phyloP scores from a whole-genome alignment of 2,888 invertebrate species.

The Tipula lateralis region DNA sequence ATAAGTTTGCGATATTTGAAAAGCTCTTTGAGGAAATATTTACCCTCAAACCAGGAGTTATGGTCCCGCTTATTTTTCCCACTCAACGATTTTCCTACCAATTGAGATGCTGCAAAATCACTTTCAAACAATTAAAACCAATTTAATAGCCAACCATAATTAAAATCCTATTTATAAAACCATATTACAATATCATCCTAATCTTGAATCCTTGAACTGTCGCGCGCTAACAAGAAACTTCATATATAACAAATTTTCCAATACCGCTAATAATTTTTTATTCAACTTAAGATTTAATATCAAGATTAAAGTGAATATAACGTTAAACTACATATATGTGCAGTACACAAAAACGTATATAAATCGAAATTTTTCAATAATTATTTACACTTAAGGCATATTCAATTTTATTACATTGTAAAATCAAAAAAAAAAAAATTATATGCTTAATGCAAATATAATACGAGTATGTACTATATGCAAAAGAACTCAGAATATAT shows the following conservation, averaged over 20 bases:
- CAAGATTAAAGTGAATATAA: background rate
- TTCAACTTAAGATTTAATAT: background rate
- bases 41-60: too few species aligned
- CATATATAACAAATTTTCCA: background rate
- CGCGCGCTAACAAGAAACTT: background rate
- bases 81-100: too few species aligned
- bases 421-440: background rate
- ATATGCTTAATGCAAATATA: background rate
- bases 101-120: too few species aligned
- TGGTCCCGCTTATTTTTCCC: too few species aligned
- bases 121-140: background rate
- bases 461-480: too few species aligned
- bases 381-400: constrained; percentile 19
- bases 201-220: background rate
- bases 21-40: too few species aligned
- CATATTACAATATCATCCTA: background rate
- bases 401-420: background rate
- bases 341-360: background rate
- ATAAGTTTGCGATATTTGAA: too few species aligned
- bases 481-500: background rate
- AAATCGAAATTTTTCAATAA: constrained; percentile 19
- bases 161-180: background rate
- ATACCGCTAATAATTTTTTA: background rate
- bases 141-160: background rate
- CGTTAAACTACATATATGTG: background rate